Conservation (phyloP, 2,797 vertebrate species). For the Parambassis ranga region DNA sequence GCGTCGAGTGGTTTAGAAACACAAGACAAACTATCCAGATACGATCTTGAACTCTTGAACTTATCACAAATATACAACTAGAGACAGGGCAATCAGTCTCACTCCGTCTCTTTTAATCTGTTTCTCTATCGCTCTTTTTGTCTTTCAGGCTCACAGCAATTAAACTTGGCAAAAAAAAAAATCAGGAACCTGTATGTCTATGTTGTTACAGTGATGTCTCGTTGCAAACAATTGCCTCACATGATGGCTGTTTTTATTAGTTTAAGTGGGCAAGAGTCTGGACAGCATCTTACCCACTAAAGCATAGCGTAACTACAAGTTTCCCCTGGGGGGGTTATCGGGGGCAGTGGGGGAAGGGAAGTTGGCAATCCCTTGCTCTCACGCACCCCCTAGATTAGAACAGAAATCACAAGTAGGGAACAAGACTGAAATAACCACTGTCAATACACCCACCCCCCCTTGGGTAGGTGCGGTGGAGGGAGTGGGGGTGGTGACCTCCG, state of each 20-base stretch:
- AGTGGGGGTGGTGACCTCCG: conserved; percentile 58
- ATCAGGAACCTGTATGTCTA: conserved; percentile 17
- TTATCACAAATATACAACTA: conserved; percentile 46
- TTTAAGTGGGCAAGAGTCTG: conserved; percentile 55
- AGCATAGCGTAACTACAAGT: conserved; percentile 31
- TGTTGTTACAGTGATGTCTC: conserved; percentile 50
- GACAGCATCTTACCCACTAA: conserved; percentile 61
- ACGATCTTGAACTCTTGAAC: conserved; percentile 76
- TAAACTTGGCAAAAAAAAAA: conserved; percentile 43
- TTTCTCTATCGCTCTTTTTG: conserved; percentile 28
- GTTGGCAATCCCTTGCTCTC: conserved; percentile 61
- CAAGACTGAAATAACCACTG: conserved; percentile 52
- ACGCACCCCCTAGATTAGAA: conserved; percentile 64
- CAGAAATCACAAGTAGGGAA: conserved; percentile 62
- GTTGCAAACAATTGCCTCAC: conserved; percentile 33
- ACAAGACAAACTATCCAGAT: conserved; percentile 69
- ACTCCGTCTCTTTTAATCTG: conserved; percentile 40
- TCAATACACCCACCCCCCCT: conserved; percentile 41
- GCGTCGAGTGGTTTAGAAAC: conserved; percentile 70
- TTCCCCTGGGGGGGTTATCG: conserved; percentile 34
- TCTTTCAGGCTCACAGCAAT: conserved; percentile 24
- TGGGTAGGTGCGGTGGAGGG: no score
- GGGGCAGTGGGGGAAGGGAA: conserved; percentile 49
- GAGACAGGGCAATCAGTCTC: conserved; percentile 49
- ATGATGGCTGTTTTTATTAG: conserved; percentile 51